Evolutionary conservation across 1,140 invertebrate species (phyloP), one percentile per base, ranked within the genome.

Genomic region (Elymnias hypermnestra): DNA sequence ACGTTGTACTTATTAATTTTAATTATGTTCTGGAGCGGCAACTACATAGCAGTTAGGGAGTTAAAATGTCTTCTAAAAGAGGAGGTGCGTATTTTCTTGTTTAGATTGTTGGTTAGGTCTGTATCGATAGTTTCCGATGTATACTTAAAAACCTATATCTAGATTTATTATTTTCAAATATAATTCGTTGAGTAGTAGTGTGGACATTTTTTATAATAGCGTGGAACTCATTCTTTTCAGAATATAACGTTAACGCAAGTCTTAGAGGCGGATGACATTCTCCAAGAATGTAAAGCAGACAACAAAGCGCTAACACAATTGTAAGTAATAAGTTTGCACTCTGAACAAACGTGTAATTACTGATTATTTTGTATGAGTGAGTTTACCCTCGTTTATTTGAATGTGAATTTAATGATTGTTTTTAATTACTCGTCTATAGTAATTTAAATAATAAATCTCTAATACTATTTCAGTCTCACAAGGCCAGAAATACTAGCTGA

Each of bases 261-360:
- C 43, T 90, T 98, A 88, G 94, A 98, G 76, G 94, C 97, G 84
- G 96, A 97, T 77, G 95, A 98, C 84, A 94, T 98, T 70, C 89
- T 99, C 50, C 95, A 97, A 83, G 96, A 99, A 90, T 97, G 96
- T 83, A 97, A 96, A 89, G 92, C 91, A 53, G 94, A 95, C 76
- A 98, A 97, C 82, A 95, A 94, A 83, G 94, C 93, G 65, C 87
- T 99, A 44, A 90, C 98, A 54, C 95, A 95, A 67, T 98, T 94
- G 96, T 98, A 91, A 94, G 94, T 92, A n/a, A n/a, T n/a, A n/a
- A n/a, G n/a, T 33, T 8, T 8, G 1, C 13, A 33, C 15, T 7
- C n/a, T n/a, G n/a, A n/a, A n/a, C n/a, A n/a, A n/a, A n/a, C n/a
- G n/a, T n/a, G n/a, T n/a, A n/a, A n/a, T n/a, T n/a, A n/a, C n/a